A percentile compares a stretch with the other conserved stretches of the same genome.
Conservation (phyloP, 1,140 invertebrate species). For the Periplaneta americana region DNA sequence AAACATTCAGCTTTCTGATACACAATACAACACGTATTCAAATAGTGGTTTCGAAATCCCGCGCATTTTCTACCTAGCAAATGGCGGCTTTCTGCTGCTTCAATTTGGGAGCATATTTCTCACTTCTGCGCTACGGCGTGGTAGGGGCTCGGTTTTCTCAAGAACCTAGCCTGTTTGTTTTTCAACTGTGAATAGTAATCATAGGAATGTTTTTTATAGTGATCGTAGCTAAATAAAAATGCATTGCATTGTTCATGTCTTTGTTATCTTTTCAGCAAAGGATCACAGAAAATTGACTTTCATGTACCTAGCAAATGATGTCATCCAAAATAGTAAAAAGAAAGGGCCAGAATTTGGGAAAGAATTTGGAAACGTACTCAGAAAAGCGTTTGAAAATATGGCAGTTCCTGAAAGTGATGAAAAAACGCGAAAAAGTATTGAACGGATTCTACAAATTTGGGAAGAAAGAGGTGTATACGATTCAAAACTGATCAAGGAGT, state of each 20-base stretch:
- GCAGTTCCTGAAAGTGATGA: conserved; percentile 59
- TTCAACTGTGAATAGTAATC: no score
- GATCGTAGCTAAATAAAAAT: no score
- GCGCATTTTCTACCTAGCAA: no score
- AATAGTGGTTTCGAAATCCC: no score
- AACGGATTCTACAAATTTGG: conserved; percentile 85
- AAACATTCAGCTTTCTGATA: no score
- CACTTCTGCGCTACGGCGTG: no score
- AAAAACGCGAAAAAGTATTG: conserved; percentile 71
- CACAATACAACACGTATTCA: no score
- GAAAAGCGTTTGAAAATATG: conserved; percentile 78
- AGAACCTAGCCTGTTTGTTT: no score
- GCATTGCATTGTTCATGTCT: not conserved
- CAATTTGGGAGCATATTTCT: no score
- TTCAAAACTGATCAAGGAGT: conserved; percentile 65
- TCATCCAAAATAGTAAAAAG: conserved; percentile 97
- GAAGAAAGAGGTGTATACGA: conserved; percentile 88
- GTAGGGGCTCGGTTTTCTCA: no score
- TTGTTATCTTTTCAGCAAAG: conserved; percentile 62
- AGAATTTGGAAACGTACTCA: conserved; percentile 71
- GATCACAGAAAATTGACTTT: conserved; percentile 84
- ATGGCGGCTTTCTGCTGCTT: no score
- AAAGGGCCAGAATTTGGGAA: conserved; percentile 94
- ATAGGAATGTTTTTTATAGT: no score
- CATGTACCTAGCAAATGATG: conserved; percentile 97